A percentile compares a stretch with the other conserved stretches of the same genome.
Conservation (phyloP, 2,888 invertebrate species). For the Candidula unifasciata region DNA sequence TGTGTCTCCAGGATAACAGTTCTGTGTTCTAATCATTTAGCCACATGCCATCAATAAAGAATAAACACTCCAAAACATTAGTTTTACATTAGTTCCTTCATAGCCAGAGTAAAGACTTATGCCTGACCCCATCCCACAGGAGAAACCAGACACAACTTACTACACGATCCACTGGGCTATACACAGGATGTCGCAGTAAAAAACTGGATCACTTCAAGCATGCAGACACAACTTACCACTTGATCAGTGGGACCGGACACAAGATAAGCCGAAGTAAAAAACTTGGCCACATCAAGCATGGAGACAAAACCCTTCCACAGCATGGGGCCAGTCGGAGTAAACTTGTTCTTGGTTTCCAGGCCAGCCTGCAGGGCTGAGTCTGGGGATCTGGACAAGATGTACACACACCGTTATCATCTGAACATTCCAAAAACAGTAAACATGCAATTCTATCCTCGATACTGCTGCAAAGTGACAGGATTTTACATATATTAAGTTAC, state of each 20-base stretch:
- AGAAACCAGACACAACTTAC: background rate
- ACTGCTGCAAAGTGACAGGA: too few species aligned
- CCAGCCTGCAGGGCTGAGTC: slow-evolving; percentile 73
- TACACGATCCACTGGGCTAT: background rate
- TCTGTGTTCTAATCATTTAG: too few species aligned
- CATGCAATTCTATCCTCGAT: too few species aligned
- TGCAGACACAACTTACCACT: slow-evolving; percentile 82
- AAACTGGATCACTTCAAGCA: slow-evolving; percentile 94
- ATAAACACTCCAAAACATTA: too few species aligned
- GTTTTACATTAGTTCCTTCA: too few species aligned
- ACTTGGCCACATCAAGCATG: slow-evolving; percentile 94
- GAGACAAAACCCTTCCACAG: slow-evolving; percentile 91
- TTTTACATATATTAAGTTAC: too few species aligned
- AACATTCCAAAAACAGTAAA: background rate
- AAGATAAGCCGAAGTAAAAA: slow-evolving; percentile 88
- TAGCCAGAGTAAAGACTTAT: too few species aligned
- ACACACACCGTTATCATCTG: background rate
- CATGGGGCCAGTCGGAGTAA: slow-evolving; percentile 76
- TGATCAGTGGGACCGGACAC: slow-evolving; percentile 80
- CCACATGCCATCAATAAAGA: too few species aligned
- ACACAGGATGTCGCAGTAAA: slow-evolving; percentile 83
- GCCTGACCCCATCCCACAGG: background rate
- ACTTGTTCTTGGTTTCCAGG: slow-evolving; percentile 65
- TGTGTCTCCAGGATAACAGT: too few species aligned
- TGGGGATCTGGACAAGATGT: slow-evolving; percentile 68